These are phyloP conservation scores for Cerceris ruficornis DNA, from an alignment of 2,888 invertebrate genomes.

Conservation along the genomic window DNA sequence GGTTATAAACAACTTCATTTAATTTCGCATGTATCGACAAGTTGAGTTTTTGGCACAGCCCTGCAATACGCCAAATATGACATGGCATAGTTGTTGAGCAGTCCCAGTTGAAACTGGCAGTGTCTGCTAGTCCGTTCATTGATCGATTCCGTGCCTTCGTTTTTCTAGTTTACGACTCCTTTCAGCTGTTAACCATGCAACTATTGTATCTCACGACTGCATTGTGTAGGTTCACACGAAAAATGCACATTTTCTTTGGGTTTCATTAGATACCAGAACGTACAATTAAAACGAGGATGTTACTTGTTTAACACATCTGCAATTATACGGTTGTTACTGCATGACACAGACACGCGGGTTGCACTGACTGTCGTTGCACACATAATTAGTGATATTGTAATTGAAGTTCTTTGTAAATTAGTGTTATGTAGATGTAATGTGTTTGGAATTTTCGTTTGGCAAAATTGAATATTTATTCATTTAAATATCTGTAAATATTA, in stretches of 20 bases:
- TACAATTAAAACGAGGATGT: no score
- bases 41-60: slow-evolving; percentile 34
- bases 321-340: no score
- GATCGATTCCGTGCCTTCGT: slow-evolving; percentile 33
- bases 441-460: no score
- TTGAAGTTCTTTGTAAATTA: no score
- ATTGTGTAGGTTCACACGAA: slow-evolving; percentile 46
- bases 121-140: slow-evolving; percentile 27
- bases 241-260: background rate
- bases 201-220: slow-evolving; percentile 13
- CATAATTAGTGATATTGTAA: no score
- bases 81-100: slow-evolving; percentile 19
- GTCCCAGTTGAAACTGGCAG: slow-evolving; percentile 47
- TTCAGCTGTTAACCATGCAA: slow-evolving; percentile 36
- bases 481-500: no score
- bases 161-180: slow-evolving; percentile 1
- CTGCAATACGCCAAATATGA: slow-evolving; percentile 32
- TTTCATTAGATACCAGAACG: no score
- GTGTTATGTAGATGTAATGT: no score
- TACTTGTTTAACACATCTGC: no score
- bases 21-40: background rate
- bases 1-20: background rate
- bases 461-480: no score
- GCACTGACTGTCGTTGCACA: no score
- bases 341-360: no score